These are phyloP conservation scores for Plagiodera versicolora DNA, from an alignment of 2,888 invertebrate genomes.

Conservation along the genomic window DNA sequence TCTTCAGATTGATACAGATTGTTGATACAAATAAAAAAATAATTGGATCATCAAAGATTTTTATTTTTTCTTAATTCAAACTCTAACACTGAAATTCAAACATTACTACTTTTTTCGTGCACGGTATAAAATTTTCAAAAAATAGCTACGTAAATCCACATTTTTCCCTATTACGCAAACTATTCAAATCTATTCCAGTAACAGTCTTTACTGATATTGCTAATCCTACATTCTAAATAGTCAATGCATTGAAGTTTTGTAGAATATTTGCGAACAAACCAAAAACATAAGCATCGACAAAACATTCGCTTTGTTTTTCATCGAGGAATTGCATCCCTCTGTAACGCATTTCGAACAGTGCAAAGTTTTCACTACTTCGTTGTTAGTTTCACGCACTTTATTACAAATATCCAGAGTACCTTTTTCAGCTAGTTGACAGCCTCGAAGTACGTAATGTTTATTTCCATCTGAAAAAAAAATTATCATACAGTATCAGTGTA, in stretches of 20 bases:
- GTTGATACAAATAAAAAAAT: no score
- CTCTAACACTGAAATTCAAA: background rate
- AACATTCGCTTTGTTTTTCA: slow-evolving; percentile 39
- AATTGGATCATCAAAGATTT: no score
- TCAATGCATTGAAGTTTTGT: background rate
- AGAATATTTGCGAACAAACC: background rate
- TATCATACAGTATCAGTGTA: no score
- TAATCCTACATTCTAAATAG: background rate
- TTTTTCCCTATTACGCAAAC: background rate
- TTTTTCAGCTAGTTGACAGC: slow-evolving; percentile 50
- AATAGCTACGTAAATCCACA: background rate
- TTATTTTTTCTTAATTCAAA: no score
- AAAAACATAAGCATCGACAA: slow-evolving; percentile 2
- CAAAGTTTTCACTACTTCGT: slow-evolving; percentile 36
- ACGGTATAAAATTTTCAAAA: background rate
- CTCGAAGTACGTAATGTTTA: slow-evolving; percentile 45
- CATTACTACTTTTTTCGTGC: background rate
- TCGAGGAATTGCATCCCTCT: slow-evolving; percentile 57
- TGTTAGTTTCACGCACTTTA: slow-evolving; percentile 41
- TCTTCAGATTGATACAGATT: no score
- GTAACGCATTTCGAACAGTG: slow-evolving; percentile 56
- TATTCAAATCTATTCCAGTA: background rate
- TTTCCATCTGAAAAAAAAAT: slow-evolving; percentile 47
- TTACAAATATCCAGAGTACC: slow-evolving; percentile 48
- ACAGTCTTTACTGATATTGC: background rate